phyloP scores from a whole-genome alignment of 2,113 vertebrate species.

The Myotis brandtii region DNA sequence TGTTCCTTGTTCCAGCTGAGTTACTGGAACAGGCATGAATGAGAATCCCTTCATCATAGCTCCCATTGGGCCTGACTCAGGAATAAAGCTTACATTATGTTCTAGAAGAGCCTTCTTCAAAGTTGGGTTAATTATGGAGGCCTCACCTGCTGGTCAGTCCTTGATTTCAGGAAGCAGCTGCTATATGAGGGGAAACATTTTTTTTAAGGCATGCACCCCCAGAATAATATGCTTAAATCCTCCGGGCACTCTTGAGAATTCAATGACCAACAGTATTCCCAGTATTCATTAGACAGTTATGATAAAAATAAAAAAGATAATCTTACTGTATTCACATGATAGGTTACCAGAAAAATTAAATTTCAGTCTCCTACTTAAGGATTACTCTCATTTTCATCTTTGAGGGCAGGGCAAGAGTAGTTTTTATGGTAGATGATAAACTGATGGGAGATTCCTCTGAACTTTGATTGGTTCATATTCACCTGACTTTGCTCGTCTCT shows the following conservation, averaged over 20 bases:
- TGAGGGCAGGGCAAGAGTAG: neutral
- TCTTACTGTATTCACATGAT: neutral
- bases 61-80: neutral
- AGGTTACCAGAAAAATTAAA: conserved; percentile 26
- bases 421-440: neutral
- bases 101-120: neutral
- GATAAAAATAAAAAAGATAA: neutral
- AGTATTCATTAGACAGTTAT: conserved; percentile 5
- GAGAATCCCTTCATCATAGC: neutral
- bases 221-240: neutral
- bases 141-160: neutral
- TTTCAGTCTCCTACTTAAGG: neutral
- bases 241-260: neutral
- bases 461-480: neutral
- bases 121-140: neutral
- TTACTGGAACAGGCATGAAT: neutral
- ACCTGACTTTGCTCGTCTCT: neutral
- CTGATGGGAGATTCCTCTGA: neutral
- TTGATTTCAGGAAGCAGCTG: neutral
- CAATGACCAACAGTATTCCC: neutral
- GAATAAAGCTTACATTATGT: neutral
- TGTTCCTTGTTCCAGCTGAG: neutral
- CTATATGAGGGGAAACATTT: neutral
- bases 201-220: neutral
- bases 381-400: neutral